Evolutionary conservation across 2,113 vertebrate species (phyloP).

Genomic region (Clarias macrocephalus): DNA sequence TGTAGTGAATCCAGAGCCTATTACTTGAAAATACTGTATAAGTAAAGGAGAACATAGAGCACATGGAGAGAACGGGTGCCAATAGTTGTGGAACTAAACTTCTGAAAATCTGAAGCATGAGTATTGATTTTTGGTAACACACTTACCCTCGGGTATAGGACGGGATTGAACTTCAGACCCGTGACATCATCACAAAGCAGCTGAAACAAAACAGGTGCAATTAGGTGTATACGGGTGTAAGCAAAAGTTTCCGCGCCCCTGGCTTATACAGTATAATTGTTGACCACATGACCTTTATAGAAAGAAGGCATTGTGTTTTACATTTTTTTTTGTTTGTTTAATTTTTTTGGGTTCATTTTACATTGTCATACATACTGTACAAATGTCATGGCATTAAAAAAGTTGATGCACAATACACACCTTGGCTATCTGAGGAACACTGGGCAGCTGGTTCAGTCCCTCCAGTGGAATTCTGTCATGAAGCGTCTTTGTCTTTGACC

Average conservation of each 20-base stretch:
- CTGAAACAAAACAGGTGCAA: conserved; percentile 65
- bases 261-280: background rate
- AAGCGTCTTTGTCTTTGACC: conserved; percentile 87
- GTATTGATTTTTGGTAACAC: background rate
- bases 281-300: background rate
- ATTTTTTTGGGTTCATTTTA: background rate
- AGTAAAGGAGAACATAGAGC: background rate
- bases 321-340: too few relatives aligned
- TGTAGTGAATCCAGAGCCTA: background rate
- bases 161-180: conserved; percentile 88
- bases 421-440: conserved; percentile 95
- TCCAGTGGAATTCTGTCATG: conserved; percentile 94
- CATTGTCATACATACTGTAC: background rate
- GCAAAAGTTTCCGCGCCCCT: background rate
- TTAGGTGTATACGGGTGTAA: background rate
- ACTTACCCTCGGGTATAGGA: conserved; percentile 94
- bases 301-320: background rate
- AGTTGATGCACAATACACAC: conserved; percentile 61
- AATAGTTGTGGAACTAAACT: background rate
- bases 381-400: background rate
- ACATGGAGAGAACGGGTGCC: background rate
- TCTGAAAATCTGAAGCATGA: background rate
- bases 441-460: conserved; percentile 90
- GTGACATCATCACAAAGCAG: conserved; percentile 92
- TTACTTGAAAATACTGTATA: background rate